Evolutionary conservation across 2,888 invertebrate genomes (phyloP), one percentile per base, ranked within the genome.

Genomic region (Caenorhabditis becei): DNA sequence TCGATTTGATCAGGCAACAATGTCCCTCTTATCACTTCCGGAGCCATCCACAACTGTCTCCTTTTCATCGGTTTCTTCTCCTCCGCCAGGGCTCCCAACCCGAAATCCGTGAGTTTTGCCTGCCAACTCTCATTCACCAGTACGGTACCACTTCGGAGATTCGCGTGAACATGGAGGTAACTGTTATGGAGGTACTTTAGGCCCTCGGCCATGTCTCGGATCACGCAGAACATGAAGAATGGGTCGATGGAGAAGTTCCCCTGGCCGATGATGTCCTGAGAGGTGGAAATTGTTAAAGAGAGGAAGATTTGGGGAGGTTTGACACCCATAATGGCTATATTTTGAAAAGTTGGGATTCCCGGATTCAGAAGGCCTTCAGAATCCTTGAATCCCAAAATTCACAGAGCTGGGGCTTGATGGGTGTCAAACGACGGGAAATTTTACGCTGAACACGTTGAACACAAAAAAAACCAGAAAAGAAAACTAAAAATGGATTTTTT

Each of bases 121-220:
- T 86, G 86, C 89, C 89, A 89, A 16, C 87, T 79, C 41, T 89
- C 89, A 59, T 89, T 88, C 1, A 89, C 81, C 20, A 89, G 58
- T 58, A 88, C 88, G 24, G 86, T 86, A 8, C 78, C 78, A 5
- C 88, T 88, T 26, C 83, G 72, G 0, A 89, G 77, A 23, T 83
- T 79, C 0, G 82, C 89, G 59, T 89, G 89, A 10, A 70, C 54
- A 28, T 78, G 77, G 0, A 88, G 69, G 47, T 86, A 85, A 37
- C 83, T 80, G 56, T 65, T 62, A 58, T 87, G 87, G 14, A 88
- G 81, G 58, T 82, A 85, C 20, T 77, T 62, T 16, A 88, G 77
- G 0, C 88, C 88, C 54, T 82, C 83, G 14, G 80, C 81, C 41
- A 87, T 84, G 69, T 87, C 87, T 18, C 84, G 59, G 53, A 87